Evolutionary conservation across 2,888 invertebrate genomes (phyloP).

Genomic region (Barypeithes pellucidus): DNA sequence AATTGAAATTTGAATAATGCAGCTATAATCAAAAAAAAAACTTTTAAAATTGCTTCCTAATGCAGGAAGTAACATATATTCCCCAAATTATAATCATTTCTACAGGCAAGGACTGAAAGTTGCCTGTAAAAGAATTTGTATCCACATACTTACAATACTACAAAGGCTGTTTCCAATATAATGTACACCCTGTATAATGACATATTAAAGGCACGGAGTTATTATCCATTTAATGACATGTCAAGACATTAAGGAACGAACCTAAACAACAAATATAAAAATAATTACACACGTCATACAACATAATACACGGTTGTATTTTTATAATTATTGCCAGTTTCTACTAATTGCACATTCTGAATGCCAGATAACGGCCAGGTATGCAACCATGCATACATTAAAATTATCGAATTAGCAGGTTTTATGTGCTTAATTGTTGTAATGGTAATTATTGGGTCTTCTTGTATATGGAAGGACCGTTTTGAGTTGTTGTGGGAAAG

Average conservation of each 20-base stretch:
- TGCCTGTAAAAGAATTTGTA: too few species aligned
- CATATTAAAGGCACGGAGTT: background rate
- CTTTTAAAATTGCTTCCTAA: too few species aligned
- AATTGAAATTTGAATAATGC: too few species aligned
- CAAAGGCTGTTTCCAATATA: too few species aligned
- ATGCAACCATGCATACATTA: constrained; percentile 36
- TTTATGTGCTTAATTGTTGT: constrained; percentile 28
- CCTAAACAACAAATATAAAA: constrained; percentile 31
- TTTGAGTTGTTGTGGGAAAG: background rate
- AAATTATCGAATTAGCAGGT: constrained; percentile 36
- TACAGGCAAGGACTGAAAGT: too few species aligned
- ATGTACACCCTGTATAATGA: constrained; percentile 12
- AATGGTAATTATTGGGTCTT: background rate
- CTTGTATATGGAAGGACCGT: background rate
- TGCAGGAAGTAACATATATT: too few species aligned
- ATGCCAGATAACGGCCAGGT: constrained; percentile 22
- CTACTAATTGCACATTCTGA: constrained; percentile 24
- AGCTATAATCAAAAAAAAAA: too few species aligned
- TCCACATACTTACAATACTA: too few species aligned
- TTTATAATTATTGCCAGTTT: constrained; percentile 19
- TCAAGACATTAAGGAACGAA: constrained; percentile 23
- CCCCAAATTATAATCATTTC: too few species aligned
- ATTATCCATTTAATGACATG: constrained; percentile 35
- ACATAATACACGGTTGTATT: constrained; percentile 12
- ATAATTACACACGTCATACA: constrained; percentile 28